Percentiles rank a stretch among this genome's conserved stretches.
Evolutionary conservation across 2,888 invertebrate species (phyloP).

Genomic region (Tolmerus cingulatus): DNA sequence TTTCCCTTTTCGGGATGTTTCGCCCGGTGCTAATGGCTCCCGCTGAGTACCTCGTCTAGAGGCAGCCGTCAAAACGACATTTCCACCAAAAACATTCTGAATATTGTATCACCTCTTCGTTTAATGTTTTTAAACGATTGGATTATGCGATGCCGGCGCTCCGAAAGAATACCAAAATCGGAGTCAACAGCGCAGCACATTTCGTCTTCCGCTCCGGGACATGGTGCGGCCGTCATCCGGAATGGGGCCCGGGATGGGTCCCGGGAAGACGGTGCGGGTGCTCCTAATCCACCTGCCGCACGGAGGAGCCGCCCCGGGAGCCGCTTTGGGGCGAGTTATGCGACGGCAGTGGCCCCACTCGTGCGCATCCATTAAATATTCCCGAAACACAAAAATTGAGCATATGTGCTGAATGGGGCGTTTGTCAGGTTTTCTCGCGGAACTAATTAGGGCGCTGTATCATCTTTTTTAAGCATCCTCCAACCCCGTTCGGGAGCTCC

Average conservation of each 20-base stretch:
- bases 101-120: conserved; percentile 50
- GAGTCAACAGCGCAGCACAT: conserved; percentile 16
- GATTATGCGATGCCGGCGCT: conserved; percentile 45
- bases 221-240: neutral
- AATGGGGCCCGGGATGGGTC: neutral
- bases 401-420: conserved; percentile 53
- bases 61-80: conserved; percentile 44
- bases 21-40: conserved; percentile 4
- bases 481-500: neutral
- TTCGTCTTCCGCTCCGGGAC: neutral
- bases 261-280: neutral
- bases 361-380: conserved; percentile 24
- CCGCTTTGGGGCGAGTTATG: conserved; percentile 31
- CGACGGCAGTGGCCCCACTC: conserved; percentile 25
- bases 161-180: conserved; percentile 47
- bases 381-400: conserved; percentile 45
- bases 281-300: conserved; percentile 32
- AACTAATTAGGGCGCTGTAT: conserved; percentile 38
- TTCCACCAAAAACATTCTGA: conserved; percentile 26
- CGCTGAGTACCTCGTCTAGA: conserved; percentile 13
- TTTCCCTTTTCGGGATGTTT: conserved; percentile 23
- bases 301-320: neutral
- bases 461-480: conserved; percentile 27
- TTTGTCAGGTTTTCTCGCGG: conserved; percentile 50
- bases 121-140: conserved; percentile 50